Percentiles rank a stretch among this genome's conserved stretches.
Conservation (phyloP, 2,888 invertebrate species). For the Drosophila leonis region DNA sequence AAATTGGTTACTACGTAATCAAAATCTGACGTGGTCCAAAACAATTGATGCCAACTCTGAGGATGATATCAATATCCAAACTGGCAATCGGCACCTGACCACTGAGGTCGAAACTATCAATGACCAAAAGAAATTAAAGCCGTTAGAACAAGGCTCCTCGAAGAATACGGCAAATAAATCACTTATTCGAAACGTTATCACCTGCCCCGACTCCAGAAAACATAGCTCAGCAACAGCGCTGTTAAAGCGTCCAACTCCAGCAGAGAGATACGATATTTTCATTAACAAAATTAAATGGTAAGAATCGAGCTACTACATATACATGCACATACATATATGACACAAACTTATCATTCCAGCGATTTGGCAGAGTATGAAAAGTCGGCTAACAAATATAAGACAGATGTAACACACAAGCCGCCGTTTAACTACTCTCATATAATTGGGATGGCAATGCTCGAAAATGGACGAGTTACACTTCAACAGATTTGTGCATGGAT, state of each 20-base stretch:
- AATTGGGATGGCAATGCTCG: slow-evolving; percentile 85
- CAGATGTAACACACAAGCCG: slow-evolving; percentile 82
- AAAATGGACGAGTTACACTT: slow-evolving; percentile 83
- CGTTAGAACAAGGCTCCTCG: not conserved
- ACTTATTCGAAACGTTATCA: not conserved
- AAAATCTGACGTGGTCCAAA: slow-evolving; percentile 81
- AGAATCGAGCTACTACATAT: slow-evolving; percentile 8
- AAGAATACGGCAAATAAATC: slow-evolving; percentile 14
- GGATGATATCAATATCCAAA: slow-evolving; percentile 45
- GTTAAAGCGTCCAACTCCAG: slow-evolving; percentile 77
- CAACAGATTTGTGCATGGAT: slow-evolving; percentile 85
- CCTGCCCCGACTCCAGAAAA: slow-evolving; percentile 19
- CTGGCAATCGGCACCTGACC: not conserved
- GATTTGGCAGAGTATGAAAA: slow-evolving; percentile 81
- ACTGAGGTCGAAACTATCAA: not conserved
- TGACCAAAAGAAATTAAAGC: not conserved
- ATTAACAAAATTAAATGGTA: slow-evolving; percentile 83
- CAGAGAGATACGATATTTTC: slow-evolving; percentile 83
- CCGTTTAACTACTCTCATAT: slow-evolving; percentile 85
- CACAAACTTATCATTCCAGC: slow-evolving; percentile 43
- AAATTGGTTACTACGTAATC: slow-evolving; percentile 84
- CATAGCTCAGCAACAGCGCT: slow-evolving; percentile 21
- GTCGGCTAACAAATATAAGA: slow-evolving; percentile 76
- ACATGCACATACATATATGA: no score
- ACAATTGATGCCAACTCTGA: slow-evolving; percentile 67